phyloP scores from a whole-genome alignment of 1,140 invertebrate species.

The Psix sp. region DNA sequence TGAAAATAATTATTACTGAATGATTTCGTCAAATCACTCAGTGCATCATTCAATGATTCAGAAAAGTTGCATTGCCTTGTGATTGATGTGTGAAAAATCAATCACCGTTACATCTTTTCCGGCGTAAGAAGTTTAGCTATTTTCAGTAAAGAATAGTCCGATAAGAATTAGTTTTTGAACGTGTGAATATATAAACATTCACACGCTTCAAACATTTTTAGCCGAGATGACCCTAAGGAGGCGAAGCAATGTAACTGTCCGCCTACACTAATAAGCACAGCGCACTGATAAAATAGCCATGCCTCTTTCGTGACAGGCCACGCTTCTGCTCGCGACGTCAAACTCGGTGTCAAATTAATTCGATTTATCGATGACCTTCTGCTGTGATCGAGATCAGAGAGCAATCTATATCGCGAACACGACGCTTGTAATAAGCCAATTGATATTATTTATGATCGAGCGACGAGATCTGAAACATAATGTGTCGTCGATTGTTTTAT shows the following conservation, averaged over 20 bases:
- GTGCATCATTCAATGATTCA: no score
- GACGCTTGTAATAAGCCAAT: constrained; percentile 44
- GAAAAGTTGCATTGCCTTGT: no score
- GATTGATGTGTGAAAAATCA: no score
- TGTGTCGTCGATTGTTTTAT: constrained; percentile 45
- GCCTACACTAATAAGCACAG: constrained; percentile 29
- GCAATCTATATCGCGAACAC: constrained; percentile 41
- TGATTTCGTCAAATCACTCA: no score
- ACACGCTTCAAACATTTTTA: no score
- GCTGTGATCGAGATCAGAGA: constrained; percentile 49
- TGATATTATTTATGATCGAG: constrained; percentile 44
- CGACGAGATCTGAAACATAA: constrained; percentile 50
- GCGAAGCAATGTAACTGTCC: constrained; percentile 20
- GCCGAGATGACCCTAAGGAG: constrained; percentile 22
- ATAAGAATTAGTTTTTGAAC: no score
- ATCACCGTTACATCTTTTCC: no score
- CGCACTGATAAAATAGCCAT: constrained; percentile 12
- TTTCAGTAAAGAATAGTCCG: no score
- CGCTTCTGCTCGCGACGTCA: constrained; percentile 24
- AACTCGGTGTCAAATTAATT: constrained; percentile 51
- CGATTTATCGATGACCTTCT: constrained; percentile 55
- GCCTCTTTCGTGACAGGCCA: constrained; percentile 11
- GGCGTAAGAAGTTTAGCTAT: no score
- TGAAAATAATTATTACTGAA: no score
- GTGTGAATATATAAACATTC: no score